Base-by-base conservation (phyloP, 1,140 invertebrate genomes). In the Drosophila watanabei region DNA sequence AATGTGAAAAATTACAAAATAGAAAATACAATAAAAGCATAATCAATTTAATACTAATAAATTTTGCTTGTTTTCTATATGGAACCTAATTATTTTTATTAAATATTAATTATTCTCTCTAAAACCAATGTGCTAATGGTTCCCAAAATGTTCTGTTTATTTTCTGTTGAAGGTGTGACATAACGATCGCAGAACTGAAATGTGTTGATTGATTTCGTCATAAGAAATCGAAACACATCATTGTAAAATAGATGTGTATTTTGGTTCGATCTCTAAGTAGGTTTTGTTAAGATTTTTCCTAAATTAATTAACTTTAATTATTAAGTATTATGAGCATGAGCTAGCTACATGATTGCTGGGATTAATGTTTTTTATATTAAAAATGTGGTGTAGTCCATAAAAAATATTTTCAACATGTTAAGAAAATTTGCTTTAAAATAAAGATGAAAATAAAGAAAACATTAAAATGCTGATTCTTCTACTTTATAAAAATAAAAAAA, bases 201-300 rank as follows among this genome's bases (percentile, higher is more conserved):
- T 14, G 52, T 54, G 32, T 20, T 37, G 52, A 37, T 37, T 56
- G 18, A 56, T 56, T 54, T 54, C 51, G 7, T 54, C 51, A 54
- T 20, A 13, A 54, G 2, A 33, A 54, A 33, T 33, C 7, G 4
- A 35, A 35, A 20, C 18, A 20, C 4, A 35, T 35, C 18, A 54
- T 35, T 20, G 14, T 33, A 0, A 5, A 30, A 11, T 8, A 13
- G 28, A 18, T 14, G 18, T 13, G 6, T 8, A 5, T 35, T 14
- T 33, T 54, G 7, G 0, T 35, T 33, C 3, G 0, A 7, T n/a
- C 11, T 14, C 8, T 18, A 18, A 33, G 4, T 54, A 9, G 3
- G 32, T 14, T 33, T 33, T 2, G 10, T 10, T 13, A 0, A 4
- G n/a, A 2, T 52, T 33, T 52, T 14, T 2, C 14, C 0, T 8